A percentile compares a stretch with the other conserved stretches of the same genome.
These are phyloP conservation scores for Gavia stellata DNA, from an alignment of 2,113 vertebrate species.

Conservation along the genomic window DNA sequence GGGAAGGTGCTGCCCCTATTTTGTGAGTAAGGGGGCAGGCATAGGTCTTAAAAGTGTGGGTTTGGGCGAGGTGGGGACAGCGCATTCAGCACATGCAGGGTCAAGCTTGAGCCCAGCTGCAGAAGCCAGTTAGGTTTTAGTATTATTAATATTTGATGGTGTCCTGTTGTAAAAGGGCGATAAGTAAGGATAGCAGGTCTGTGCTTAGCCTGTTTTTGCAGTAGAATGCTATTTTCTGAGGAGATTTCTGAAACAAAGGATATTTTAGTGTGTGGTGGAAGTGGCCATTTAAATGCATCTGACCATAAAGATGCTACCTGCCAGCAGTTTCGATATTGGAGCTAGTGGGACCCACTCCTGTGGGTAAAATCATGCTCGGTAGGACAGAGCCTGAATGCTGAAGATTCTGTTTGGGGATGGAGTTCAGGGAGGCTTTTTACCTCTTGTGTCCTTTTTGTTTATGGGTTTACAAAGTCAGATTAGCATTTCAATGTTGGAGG, in stretches of 20 bases:
- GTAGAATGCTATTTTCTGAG: not conserved
- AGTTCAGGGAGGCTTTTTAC: conserved; percentile 26
- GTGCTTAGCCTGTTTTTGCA: not conserved
- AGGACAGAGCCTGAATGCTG: not conserved
- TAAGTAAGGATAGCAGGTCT: not conserved
- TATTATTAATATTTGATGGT: not conserved
- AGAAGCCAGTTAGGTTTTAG: not conserved
- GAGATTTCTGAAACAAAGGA: conserved; percentile 18
- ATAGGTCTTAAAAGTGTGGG: not conserved
- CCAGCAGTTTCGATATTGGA: not conserved
- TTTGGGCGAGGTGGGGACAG: not conserved
- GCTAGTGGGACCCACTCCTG: not conserved
- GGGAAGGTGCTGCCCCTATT: not conserved
- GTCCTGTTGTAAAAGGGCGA: not conserved
- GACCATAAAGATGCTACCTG: conserved; percentile 19
- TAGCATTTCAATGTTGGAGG: conserved; percentile 61
- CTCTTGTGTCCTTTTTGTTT: conserved; percentile 53
- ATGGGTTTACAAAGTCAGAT: conserved; percentile 51
- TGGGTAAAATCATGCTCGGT: not conserved
- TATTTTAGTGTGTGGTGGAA: not conserved
- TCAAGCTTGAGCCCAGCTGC: not conserved
- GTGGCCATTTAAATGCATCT: conserved; percentile 34
- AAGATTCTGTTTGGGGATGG: not conserved
- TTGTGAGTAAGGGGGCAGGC: not conserved
- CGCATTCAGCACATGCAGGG: not conserved